Conservation (phyloP, 2,113 vertebrate genomes). For the Zootoca vivipara region DNA sequence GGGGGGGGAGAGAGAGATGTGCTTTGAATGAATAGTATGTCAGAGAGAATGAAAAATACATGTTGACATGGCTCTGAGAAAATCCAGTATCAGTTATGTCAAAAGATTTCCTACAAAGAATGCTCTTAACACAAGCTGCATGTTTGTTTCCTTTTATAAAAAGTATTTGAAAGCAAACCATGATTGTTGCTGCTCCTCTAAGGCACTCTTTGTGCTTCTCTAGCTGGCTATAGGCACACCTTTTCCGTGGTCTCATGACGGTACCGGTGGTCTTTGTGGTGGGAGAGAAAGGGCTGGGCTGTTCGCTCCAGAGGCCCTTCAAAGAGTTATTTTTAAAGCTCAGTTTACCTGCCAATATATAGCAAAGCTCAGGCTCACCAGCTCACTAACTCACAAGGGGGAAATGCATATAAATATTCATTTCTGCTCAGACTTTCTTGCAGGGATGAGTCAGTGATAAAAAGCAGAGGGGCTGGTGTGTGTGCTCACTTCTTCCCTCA, state of each 20-base stretch:
- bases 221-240: background rate
- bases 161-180: background rate
- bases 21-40: too few relatives aligned
- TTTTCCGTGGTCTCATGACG: accelerated
- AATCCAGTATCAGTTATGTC: background rate
- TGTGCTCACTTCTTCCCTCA: too few relatives aligned
- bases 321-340: background rate
- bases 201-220: background rate
- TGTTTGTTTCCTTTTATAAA: background rate
- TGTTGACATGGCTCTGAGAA: background rate
- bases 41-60: background rate
- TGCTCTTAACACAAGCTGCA: background rate
- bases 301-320: background rate
- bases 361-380: accelerated
- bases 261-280: background rate
- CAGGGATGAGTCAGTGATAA: background rate
- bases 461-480: background rate
- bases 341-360: background rate
- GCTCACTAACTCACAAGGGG: background rate
- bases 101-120: background rate
- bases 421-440: accelerated
- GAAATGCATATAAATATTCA: accelerated
- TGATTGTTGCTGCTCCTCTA: background rate
- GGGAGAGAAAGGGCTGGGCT: background rate
- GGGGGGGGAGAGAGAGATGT: too few relatives aligned